A percentile compares a stretch with the other conserved stretches of the same genome.
phyloP scores from a whole-genome alignment of 2,888 invertebrate species.

The Tenthredo livida region DNA sequence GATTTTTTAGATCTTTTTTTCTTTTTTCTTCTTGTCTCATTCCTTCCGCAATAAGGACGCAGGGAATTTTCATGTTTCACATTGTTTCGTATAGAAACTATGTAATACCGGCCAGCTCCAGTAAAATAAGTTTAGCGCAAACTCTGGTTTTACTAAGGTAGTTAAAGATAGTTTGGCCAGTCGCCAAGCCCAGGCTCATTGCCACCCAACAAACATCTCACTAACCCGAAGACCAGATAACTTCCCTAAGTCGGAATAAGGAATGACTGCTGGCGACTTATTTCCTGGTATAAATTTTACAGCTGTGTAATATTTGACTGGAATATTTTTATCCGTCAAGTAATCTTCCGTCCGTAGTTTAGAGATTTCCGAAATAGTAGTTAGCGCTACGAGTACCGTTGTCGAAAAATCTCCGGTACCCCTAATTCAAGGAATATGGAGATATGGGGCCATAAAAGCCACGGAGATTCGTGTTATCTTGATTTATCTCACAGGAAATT shows the following conservation, averaged over 20 bases:
- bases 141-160: not conserved
- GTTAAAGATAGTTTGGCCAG: constrained; percentile 36
- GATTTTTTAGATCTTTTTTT: not conserved
- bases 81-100: not conserved
- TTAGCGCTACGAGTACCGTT: not conserved
- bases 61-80: not conserved
- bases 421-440: not conserved
- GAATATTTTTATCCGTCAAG: not conserved
- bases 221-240: constrained; percentile 26
- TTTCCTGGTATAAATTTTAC: not conserved
- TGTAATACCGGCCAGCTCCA: not conserved
- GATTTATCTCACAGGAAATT: not conserved
- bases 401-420: not conserved
- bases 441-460: not conserved
- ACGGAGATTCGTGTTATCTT: not conserved
- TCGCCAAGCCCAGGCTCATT: constrained; percentile 19
- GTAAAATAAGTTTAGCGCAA: not conserved
- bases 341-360: not conserved
- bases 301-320: not conserved
- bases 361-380: not conserved
- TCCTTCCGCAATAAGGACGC: not conserved
- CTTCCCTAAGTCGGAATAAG: constrained; percentile 1
- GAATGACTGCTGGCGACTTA: not conserved
- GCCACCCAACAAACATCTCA: constrained; percentile 38
- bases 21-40: not conserved